Evolutionary conservation across 1,140 invertebrate genomes (phyloP), one percentile per base, ranked within the genome.

Genomic region (Pentalonia nigronervosa): DNA sequence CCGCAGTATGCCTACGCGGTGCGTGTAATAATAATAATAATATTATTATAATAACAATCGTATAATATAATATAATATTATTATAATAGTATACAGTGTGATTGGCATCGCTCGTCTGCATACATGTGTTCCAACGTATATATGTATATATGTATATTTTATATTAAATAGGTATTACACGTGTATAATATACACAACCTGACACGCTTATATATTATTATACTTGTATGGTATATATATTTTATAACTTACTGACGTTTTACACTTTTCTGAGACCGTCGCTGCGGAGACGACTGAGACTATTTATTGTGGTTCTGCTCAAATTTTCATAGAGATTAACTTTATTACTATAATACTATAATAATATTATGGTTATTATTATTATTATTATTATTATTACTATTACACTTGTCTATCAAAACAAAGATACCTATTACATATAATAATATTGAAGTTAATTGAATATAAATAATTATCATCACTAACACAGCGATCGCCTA

Each of bases 21-120:
- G 30, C 60, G n/a, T 76, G 30, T 67, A 67, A 76, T 76, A 76
- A 76, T 76, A 76, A 67, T 67, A 67, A 76, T 76, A 76, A 76
- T 76, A 76, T 76, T 76, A 76, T 76, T 76, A 76, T 76, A 76
- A 76, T n/a, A 17, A 76, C n/a, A 76, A 76, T 76, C 60, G 60
- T 76, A 67, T n/a, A 41, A 41, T 41, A 41, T 41, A 41, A 67
- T n/a, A 76, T n/a, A n/a, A 76, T 76, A 76, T 14, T 76, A 76
- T 76, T 76, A 76, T 76, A 34, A 76, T n/a, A n/a, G 30, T n/a
- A 76, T 76, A 76, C 60, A 76, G 60, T 4, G 60, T 76, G 60
- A 17, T 76, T 30, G 30, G 30, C 60, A 76, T 6, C 60, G 14
- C 30, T 76, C 60, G 60, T 76, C 60, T 20, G 60, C 1, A 48